These are phyloP conservation scores for Hydropsyche betteni DNA, from an alignment of 2,888 invertebrate genomes.

Conservation along the genomic window DNA sequence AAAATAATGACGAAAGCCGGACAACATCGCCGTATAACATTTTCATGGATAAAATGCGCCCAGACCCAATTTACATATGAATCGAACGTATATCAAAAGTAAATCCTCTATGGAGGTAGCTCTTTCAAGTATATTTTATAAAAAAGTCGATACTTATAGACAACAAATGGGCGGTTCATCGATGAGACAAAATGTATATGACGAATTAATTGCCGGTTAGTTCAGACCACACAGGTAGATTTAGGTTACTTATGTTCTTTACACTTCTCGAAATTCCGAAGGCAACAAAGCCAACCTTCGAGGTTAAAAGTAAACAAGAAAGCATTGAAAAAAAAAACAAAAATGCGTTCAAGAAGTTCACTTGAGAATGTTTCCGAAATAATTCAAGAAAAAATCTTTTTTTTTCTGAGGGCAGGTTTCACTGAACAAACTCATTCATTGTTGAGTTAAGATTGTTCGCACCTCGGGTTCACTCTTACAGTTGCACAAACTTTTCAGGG, in stretches of 20 bases:
- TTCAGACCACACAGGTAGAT: conserved; percentile 14
- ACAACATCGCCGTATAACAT: neutral
- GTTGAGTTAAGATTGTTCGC: conserved; percentile 7
- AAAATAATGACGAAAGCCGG: conserved; percentile 2
- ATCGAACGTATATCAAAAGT: neutral
- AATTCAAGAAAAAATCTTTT: conserved; percentile 6
- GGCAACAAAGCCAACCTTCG: conserved; percentile 23
- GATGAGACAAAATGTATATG: conserved; percentile 10
- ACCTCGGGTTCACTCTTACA: neutral
- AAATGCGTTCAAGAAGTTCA: conserved; percentile 20
- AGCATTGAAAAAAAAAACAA: conserved; percentile 12
- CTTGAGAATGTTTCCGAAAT: conserved; percentile 17
- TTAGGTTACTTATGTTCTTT: neutral
- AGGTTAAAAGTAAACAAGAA: conserved; percentile 5
- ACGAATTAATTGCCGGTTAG: conserved; percentile 23
- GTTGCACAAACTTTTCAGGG: too few species aligned
- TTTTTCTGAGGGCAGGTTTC: conserved; percentile 2
- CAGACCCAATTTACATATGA: conserved; percentile 5
- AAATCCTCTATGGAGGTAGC: too few species aligned
- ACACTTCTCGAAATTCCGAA: conserved; percentile 24
- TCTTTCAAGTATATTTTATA: too few species aligned
- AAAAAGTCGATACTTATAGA: too few species aligned
- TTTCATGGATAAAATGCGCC: neutral
- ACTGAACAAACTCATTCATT: neutral
- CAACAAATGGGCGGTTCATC: neutral